phyloP scores from a whole-genome alignment of 2,888 invertebrate species.

The Eilema depressum region DNA sequence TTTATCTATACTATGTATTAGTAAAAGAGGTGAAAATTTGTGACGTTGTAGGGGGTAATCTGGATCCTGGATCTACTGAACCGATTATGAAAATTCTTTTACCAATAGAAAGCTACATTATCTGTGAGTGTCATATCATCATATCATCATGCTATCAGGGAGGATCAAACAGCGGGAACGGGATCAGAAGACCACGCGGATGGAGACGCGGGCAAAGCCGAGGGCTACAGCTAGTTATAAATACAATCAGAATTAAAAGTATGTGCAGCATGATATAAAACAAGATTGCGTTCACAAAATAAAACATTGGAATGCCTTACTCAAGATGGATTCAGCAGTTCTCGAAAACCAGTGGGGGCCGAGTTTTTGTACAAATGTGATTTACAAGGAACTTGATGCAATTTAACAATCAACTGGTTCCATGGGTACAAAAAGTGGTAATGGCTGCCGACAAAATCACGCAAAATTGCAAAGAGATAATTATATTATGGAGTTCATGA shows the following conservation, averaged over 20 bases:
- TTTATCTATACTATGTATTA: too few species aligned
- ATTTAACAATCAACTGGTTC: slow-evolving; percentile 20
- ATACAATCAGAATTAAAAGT: slow-evolving; percentile 9
- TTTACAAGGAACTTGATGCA: slow-evolving; percentile 21
- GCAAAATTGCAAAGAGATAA: neutral
- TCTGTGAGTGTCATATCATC: too few species aligned
- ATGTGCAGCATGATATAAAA: slow-evolving; percentile 21
- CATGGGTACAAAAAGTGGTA: slow-evolving; percentile 19
- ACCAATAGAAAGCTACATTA: too few species aligned
- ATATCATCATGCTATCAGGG: too few species aligned
- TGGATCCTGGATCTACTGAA: too few species aligned
- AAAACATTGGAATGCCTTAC: slow-evolving; percentile 13
- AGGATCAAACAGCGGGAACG: too few species aligned
- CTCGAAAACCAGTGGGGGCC: slow-evolving; percentile 54
- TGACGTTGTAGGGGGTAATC: too few species aligned
- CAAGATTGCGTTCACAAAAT: slow-evolving; percentile 27
- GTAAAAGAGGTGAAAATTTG: too few species aligned
- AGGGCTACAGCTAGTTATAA: too few species aligned
- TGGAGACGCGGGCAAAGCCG: too few species aligned
- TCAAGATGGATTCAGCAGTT: slow-evolving; percentile 41
- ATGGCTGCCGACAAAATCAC: neutral
- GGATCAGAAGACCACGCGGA: too few species aligned
- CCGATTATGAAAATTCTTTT: too few species aligned
- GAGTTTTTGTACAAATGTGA: slow-evolving; percentile 28
- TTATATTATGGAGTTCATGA: neutral